phyloP scores from a whole-genome alignment of 2,113 vertebrate genomes.

The Meriones unguiculatus region DNA sequence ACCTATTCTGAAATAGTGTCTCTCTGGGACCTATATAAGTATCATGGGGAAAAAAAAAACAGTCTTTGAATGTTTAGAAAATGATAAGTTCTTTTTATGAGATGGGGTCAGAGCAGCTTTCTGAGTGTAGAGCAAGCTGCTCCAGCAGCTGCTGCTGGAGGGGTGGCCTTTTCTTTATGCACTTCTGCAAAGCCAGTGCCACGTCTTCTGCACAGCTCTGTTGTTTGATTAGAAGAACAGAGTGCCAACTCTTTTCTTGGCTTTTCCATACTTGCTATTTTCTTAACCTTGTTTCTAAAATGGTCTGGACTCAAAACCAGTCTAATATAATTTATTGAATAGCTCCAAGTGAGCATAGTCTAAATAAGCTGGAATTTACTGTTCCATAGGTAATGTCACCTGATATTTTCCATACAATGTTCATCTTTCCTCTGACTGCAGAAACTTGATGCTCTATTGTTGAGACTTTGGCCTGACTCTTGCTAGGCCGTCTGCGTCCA shows the following conservation, averaged over 20 bases:
- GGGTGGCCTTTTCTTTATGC: background rate
- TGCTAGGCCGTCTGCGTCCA: background rate
- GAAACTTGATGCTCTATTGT: background rate
- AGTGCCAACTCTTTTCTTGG: background rate
- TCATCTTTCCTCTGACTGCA: background rate
- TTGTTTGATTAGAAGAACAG: background rate
- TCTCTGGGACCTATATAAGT: background rate
- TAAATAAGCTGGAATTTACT: background rate
- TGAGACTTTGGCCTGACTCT: background rate
- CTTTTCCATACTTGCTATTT: background rate
- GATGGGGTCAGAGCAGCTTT: background rate
- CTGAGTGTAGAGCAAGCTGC: background rate
- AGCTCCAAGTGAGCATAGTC: background rate
- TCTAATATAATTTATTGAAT: fast-evolving
- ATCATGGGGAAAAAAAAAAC: background rate
- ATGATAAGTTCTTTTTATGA: fast-evolving
- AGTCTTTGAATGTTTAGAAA: background rate
- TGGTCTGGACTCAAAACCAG: background rate
- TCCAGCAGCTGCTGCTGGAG: fast-evolving
- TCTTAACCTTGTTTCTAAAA: background rate
- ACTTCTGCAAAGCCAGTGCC: background rate
- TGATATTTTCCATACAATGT: background rate
- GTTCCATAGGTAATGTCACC: background rate
- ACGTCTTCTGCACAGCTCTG: background rate
- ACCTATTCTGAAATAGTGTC: background rate